A percentile compares a stretch with the other conserved stretches of the same genome.
phyloP scores from a whole-genome alignment of 2,888 invertebrate species.

The Apotomis capreana region DNA sequence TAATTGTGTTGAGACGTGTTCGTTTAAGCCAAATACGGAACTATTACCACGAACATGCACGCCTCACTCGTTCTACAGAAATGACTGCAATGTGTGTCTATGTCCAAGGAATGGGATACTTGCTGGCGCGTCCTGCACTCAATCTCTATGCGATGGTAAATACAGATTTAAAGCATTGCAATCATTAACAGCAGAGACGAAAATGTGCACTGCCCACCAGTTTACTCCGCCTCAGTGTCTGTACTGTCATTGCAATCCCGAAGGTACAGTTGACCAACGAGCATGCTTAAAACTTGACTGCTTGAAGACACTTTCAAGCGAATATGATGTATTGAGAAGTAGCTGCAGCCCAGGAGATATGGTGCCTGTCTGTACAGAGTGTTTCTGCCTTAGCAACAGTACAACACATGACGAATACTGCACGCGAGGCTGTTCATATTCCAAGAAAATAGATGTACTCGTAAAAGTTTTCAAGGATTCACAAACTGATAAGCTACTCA shows the following conservation, averaged over 20 bases:
- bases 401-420: conserved; percentile 61
- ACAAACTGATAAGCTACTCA: conserved; percentile 51
- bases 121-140: conserved; percentile 59
- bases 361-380: conserved; percentile 67
- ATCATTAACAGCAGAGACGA: conserved; percentile 49
- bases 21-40: conserved; percentile 44
- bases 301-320: conserved; percentile 52
- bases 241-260: conserved; percentile 66
- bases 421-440: conserved; percentile 61
- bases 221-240: conserved; percentile 66
- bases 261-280: conserved; percentile 60
- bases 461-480: conserved; percentile 60
- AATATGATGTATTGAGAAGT: conserved; percentile 51
- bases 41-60: conserved; percentile 54
- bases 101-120: conserved; percentile 63
- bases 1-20: conserved; percentile 70
- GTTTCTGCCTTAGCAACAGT: conserved; percentile 65
- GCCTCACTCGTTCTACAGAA: conserved; percentile 63
- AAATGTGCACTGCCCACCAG: conserved; percentile 58
- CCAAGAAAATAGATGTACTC: conserved; percentile 64
- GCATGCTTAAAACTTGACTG: conserved; percentile 68
- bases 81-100: conserved; percentile 65
- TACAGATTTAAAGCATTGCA: conserved; percentile 47
- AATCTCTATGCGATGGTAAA: conserved; percentile 50
- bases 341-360: conserved; percentile 66